Conservation (phyloP, 1,140 invertebrate species). For the Patella vulgata region DNA sequence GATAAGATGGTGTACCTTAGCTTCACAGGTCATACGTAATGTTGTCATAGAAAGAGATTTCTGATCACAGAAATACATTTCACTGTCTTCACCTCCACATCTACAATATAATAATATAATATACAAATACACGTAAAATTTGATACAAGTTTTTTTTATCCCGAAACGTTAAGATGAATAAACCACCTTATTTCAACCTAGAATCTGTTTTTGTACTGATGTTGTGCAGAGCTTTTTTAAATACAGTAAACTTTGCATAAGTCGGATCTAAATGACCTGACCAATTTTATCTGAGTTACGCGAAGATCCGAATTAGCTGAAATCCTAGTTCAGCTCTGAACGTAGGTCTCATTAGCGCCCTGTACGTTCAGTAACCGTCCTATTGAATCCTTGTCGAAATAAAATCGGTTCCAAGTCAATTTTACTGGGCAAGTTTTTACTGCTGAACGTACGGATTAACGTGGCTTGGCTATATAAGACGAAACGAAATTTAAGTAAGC, state of each 20-base stretch:
- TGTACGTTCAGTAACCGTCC: too few relatives aligned
- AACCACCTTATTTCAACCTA: neutral
- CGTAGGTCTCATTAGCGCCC: too few relatives aligned
- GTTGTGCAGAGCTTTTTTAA: too few relatives aligned
- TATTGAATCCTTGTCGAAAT: too few relatives aligned
- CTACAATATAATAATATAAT: slow-evolving; percentile 42
- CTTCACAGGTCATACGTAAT: slow-evolving; percentile 88
- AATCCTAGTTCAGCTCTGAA: too few relatives aligned
- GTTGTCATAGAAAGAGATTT: slow-evolving; percentile 90
- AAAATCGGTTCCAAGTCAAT: neutral
- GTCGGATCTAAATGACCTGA: too few relatives aligned
- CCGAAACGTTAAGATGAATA: neutral
- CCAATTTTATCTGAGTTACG: too few relatives aligned
- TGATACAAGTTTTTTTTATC: neutral
- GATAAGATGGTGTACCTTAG: too few relatives aligned
- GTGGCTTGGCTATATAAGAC: neutral
- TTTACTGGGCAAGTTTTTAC: neutral
- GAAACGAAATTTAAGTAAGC: too few relatives aligned
- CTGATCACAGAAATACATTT: slow-evolving; percentile 87
- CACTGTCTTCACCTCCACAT: slow-evolving; percentile 79
- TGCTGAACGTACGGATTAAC: neutral
- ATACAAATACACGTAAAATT: neutral
- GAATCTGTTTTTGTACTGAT: too few relatives aligned
- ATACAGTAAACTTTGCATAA: too few relatives aligned
- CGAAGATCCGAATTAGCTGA: too few relatives aligned